Percentiles rank a stretch among this genome's conserved stretches.
Conservation (phyloP, 2,888 invertebrate species). For the Phalera bucephala region DNA sequence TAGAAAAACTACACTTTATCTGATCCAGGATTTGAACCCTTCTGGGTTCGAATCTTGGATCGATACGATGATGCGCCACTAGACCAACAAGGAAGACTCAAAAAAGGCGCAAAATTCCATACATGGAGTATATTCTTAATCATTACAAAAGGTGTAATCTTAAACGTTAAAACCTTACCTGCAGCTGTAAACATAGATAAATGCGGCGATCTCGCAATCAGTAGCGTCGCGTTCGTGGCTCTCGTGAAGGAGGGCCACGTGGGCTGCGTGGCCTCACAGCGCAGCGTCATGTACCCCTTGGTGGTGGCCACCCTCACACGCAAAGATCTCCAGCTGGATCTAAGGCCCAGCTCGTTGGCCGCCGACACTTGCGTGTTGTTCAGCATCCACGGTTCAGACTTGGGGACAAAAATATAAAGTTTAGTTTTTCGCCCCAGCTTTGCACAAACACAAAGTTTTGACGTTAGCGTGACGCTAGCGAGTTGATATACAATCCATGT, state of each 20-base stretch:
- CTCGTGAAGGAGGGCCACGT: slow-evolving; percentile 57
- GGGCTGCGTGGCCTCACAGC: slow-evolving; percentile 71
- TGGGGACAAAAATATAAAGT: slow-evolving; percentile 10
- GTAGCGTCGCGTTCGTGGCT: slow-evolving; percentile 50
- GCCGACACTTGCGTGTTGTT: slow-evolving; percentile 64
- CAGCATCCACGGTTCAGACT: slow-evolving; percentile 65
- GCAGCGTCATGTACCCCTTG: slow-evolving; percentile 45
- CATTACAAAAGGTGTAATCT: too few relatives aligned
- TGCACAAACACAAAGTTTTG: too few relatives aligned
- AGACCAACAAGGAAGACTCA: too few relatives aligned
- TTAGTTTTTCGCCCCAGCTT: too few relatives aligned
- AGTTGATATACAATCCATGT: too few relatives aligned
- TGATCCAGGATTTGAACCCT: too few relatives aligned
- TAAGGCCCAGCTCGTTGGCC: slow-evolving; percentile 56
- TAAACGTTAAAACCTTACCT: slow-evolving; percentile 53
- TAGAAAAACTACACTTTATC: too few relatives aligned
- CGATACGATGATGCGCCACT: too few relatives aligned
- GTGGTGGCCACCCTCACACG: slow-evolving; percentile 53
- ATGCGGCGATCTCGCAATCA: slow-evolving; percentile 67
- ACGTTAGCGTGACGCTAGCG: too few relatives aligned
- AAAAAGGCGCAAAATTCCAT: too few relatives aligned
- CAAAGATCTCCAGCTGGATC: slow-evolving; percentile 66
- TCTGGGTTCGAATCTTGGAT: too few relatives aligned
- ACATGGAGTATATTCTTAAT: too few relatives aligned
- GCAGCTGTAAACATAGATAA: slow-evolving; percentile 72